A percentile compares a stretch with the other conserved stretches of the same genome.
Conservation (phyloP, 2,113 vertebrate genomes). For the Syngnathus scovelli region DNA sequence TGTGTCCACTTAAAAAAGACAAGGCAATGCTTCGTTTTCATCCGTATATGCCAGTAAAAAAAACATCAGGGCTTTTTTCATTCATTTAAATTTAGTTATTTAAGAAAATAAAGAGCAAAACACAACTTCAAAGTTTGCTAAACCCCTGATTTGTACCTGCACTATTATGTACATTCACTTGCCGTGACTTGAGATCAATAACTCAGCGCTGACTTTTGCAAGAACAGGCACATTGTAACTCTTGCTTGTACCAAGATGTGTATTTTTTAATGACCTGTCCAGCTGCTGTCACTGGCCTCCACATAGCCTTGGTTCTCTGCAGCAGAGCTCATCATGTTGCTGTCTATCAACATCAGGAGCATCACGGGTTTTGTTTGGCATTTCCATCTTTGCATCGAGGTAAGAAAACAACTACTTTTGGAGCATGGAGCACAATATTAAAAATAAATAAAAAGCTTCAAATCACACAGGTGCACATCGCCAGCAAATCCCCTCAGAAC, state of each 20-base stretch:
- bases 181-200: slow-evolving; percentile 19
- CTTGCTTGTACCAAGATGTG: slow-evolving; percentile 24
- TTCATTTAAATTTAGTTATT: not conserved
- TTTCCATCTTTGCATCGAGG: slow-evolving; percentile 21
- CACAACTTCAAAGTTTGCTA: not conserved
- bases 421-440: not conserved
- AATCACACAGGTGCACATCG: slow-evolving; percentile 28
- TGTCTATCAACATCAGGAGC: slow-evolving; percentile 31
- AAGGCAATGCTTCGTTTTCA: not conserved
- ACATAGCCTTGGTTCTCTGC: slow-evolving; percentile 19
- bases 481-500: slow-evolving; percentile 9
- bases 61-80: slow-evolving; percentile 7
- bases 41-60: not conserved
- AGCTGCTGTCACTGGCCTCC: slow-evolving; percentile 25
- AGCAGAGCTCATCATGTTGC: slow-evolving; percentile 43
- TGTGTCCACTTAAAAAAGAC: not conserved
- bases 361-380: slow-evolving; percentile 12
- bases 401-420: not conserved
- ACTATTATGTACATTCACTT: slow-evolving; percentile 12
- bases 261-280: slow-evolving; percentile 36
- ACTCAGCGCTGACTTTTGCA: slow-evolving; percentile 17
- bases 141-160: not conserved
- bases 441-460: slow-evolving; percentile 4
- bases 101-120: not conserved
- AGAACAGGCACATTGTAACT: slow-evolving; percentile 17